These are phyloP conservation scores for Prionailurus bengalensis DNA, from an alignment of 2,113 vertebrate species.

Conservation along the genomic window DNA sequence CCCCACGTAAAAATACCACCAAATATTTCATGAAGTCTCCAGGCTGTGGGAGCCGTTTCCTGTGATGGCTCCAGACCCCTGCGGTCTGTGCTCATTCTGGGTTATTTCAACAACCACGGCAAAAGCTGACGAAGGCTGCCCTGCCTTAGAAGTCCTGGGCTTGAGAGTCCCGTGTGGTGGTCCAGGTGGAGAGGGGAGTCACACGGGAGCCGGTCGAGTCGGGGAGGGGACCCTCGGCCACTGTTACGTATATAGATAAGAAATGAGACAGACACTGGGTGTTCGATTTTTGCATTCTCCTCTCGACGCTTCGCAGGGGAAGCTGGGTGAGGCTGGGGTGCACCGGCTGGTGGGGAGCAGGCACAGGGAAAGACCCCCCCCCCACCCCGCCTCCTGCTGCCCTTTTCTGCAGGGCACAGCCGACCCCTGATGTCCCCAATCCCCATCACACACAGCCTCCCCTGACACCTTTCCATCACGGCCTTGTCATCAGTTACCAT, in stretches of 20 bases:
- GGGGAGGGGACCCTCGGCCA: not conserved
- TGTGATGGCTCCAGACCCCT: not conserved
- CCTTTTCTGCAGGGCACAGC: not conserved
- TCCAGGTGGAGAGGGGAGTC: not conserved
- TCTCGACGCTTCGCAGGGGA: not conserved
- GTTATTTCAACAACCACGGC: not conserved
- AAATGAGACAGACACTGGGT: not conserved
- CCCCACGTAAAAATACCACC: not conserved
- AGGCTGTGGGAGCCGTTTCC: not conserved
- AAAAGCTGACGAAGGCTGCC: not conserved
- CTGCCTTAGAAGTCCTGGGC: not conserved
- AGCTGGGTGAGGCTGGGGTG: not conserved
- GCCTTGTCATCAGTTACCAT: too few species aligned
- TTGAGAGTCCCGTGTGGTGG: rapidly evolving
- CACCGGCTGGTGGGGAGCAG: not conserved
- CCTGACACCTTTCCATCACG: not conserved
- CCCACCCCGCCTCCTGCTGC: rapidly evolving
- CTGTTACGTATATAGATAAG: not conserved
- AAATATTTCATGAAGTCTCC: not conserved
- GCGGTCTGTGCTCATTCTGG: not conserved
- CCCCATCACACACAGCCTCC: not conserved
- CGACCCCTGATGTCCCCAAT: not conserved
- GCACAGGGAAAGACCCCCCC: not conserved
- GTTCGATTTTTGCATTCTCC: not conserved
- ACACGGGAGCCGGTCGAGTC: rapidly evolving